These are phyloP conservation scores for Dusona sp. DNA, from an alignment of 2,888 invertebrate genomes.

Conservation along the genomic window DNA sequence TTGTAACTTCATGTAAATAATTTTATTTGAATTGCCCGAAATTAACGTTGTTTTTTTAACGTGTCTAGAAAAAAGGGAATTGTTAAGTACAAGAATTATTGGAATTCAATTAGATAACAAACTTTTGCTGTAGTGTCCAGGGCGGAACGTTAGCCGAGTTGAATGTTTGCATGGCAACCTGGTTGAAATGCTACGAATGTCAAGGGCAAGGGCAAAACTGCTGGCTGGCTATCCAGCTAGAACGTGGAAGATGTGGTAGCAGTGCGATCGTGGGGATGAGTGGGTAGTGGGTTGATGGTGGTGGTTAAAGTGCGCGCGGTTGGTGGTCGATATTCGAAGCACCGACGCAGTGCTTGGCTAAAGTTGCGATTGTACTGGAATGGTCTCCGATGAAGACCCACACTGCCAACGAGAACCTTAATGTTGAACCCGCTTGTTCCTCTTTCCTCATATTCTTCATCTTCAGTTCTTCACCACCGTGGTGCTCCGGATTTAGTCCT, in stretches of 20 bases:
- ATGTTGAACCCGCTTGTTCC: constrained; percentile 51
- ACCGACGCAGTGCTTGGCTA: constrained; percentile 67
- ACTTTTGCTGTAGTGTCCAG: constrained; percentile 38
- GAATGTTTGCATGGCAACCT: constrained; percentile 72
- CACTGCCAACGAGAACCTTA: constrained; percentile 26
- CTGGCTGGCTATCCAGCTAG: constrained; percentile 40
- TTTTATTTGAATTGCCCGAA: neutral
- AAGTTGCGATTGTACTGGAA: constrained; percentile 71
- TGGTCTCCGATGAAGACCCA: constrained; percentile 25
- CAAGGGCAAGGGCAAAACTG: constrained; percentile 76
- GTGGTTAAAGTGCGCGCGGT: constrained; percentile 62
- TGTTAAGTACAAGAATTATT: constrained; percentile 4
- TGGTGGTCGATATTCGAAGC: constrained; percentile 75
- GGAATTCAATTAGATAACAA: constrained; percentile 39
- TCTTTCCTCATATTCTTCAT: constrained; percentile 29
- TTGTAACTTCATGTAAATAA: neutral
- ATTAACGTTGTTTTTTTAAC: neutral
- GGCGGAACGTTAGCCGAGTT: constrained; percentile 30
- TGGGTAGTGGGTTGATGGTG: constrained; percentile 46
- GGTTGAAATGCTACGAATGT: constrained; percentile 74
- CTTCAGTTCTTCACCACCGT: neutral
- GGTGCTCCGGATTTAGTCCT: neutral
- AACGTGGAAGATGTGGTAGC: constrained; percentile 41
- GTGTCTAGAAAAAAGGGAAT: constrained; percentile 3
- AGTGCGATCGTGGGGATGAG: constrained; percentile 32